These are phyloP conservation scores for Scolopax rusticola DNA, from an alignment of 2,797 vertebrate genomes.

Conservation along the genomic window DNA sequence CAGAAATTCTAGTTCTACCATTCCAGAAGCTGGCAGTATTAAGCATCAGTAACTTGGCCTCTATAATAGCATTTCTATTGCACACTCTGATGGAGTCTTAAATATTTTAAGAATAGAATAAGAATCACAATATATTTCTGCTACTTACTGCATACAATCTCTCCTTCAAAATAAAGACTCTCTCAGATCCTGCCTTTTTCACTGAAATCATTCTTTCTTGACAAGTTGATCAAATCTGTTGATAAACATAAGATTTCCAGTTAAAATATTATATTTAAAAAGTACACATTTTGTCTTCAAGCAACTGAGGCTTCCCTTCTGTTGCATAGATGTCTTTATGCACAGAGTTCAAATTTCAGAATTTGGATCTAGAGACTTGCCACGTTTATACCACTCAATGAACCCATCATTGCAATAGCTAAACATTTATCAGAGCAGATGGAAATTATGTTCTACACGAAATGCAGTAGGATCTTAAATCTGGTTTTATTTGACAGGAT, in stretches of 20 bases:
- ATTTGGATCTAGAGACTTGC: not conserved
- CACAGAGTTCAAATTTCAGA: not conserved
- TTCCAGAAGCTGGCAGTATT: not conserved
- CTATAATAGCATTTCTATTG: not conserved
- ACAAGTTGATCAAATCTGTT: not conserved
- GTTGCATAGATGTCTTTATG: not conserved
- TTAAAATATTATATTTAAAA: not conserved
- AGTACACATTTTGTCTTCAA: not conserved
- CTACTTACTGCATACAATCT: not conserved
- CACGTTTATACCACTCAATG: not conserved
- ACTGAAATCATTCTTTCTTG: not conserved
- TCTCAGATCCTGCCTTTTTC: not conserved
- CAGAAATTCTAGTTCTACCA: not conserved
- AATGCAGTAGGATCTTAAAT: accelerated
- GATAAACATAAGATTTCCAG: not conserved
- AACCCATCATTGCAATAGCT: not conserved
- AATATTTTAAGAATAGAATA: not conserved
- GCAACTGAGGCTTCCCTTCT: not conserved
- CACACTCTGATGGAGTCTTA: not conserved
- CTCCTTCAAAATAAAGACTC: not conserved
- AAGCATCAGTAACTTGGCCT: not conserved
- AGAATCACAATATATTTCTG: not conserved
- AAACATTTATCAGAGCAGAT: not conserved
- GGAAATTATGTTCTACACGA: not conserved
- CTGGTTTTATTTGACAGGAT: not conserved